phyloP scores from a whole-genome alignment of 2,888 invertebrate genomes.

The Cerceris rybyensis region DNA sequence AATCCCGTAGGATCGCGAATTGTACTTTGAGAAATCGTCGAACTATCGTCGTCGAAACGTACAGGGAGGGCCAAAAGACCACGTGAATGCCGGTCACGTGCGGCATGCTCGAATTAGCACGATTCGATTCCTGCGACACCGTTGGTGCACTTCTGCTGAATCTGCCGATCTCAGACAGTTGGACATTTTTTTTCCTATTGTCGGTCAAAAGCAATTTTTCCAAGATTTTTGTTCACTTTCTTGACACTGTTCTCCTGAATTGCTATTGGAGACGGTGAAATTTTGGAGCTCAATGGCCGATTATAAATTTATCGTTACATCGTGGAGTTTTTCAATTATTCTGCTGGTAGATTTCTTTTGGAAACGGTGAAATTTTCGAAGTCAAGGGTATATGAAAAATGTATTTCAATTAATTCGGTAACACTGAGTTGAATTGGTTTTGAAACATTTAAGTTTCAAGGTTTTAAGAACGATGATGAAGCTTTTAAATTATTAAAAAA shows the following conservation, averaged over 20 bases:
- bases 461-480: no score
- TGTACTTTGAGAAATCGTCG: conserved; percentile 52
- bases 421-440: background rate
- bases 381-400: background rate
- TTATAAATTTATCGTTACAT: background rate
- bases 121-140: conserved; percentile 50
- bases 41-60: conserved; percentile 39
- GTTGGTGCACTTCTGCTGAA: conserved; percentile 36
- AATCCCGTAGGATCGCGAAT: conserved; percentile 57
- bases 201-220: background rate
- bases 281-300: background rate
- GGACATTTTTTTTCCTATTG: conserved; percentile 12
- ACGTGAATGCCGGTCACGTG: conserved; percentile 62
- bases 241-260: background rate
- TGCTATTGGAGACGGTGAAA: background rate
- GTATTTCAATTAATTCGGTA: background rate
- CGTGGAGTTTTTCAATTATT: background rate
- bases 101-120: conserved; percentile 53
- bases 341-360: background rate
- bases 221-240: background rate
- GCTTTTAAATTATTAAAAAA: no score
- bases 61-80: background rate
- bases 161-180: conserved; percentile 20
- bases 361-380: background rate
- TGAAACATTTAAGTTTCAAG: no score